Conservation (phyloP, 2,113 vertebrate genomes). For the Nematolebias whitei region DNA sequence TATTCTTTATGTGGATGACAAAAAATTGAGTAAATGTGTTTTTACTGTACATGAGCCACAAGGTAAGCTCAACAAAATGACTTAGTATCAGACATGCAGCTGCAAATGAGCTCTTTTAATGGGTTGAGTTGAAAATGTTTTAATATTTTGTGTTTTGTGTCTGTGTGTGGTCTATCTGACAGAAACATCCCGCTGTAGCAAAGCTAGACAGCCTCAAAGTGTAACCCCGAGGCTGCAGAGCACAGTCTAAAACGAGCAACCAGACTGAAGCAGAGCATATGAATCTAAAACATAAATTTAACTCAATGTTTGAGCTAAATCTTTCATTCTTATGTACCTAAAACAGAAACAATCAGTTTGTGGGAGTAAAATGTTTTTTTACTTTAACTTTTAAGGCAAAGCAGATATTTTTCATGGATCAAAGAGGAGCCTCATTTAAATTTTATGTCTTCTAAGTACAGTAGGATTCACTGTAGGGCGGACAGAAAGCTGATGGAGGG, state of each 20-base stretch:
- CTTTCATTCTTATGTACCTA: not conserved
- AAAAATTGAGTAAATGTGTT: slow-evolving; percentile 14
- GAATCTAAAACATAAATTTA: not conserved
- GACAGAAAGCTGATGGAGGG: slow-evolving; percentile 19
- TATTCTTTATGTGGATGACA: slow-evolving; percentile 22
- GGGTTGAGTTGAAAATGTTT: slow-evolving; percentile 18
- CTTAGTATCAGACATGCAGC: slow-evolving; percentile 7
- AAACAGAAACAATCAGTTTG: not conserved
- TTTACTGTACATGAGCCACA: slow-evolving; percentile 32
- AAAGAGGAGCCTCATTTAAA: slow-evolving; percentile 53
- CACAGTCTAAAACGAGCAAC: slow-evolving; percentile 22
- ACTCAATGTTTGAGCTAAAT: not conserved
- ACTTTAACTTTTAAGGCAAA: not conserved
- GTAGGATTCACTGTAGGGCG: slow-evolving; percentile 41
- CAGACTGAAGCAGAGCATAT: slow-evolving; percentile 10
- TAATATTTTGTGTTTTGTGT: slow-evolving; percentile 8
- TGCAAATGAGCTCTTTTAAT: slow-evolving; percentile 14
- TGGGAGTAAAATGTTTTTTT: slow-evolving; percentile 1
- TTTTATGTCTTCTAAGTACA: slow-evolving; percentile 63
- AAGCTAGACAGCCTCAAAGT: slow-evolving; percentile 44
- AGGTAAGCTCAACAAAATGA: slow-evolving; percentile 2
- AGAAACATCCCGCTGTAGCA: slow-evolving; percentile 38
- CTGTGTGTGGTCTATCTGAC: slow-evolving; percentile 28
- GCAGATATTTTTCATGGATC: slow-evolving; percentile 12
- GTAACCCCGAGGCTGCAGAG: slow-evolving; percentile 25